phyloP scores from a whole-genome alignment of 2,888 invertebrate species.

The Ethmia dodecea region DNA sequence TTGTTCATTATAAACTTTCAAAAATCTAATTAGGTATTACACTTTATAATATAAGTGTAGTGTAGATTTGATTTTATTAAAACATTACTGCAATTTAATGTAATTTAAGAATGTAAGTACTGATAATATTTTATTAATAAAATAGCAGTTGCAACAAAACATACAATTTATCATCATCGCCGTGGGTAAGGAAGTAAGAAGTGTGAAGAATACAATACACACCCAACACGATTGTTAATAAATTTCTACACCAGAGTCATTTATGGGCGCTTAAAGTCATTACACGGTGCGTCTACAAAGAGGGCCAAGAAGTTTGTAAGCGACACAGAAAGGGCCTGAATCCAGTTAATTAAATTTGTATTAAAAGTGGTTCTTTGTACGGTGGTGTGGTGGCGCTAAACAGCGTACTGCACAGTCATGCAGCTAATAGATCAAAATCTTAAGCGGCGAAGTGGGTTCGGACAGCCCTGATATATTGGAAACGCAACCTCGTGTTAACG shows the following conservation, averaged over 20 bases:
- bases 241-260: constrained; percentile 65
- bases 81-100: no score
- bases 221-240: constrained; percentile 57
- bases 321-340: constrained; percentile 54
- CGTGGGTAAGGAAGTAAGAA: constrained; percentile 40
- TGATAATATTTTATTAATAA: no score
- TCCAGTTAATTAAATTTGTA: constrained; percentile 75
- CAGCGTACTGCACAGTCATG: constrained; percentile 54
- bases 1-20: no score
- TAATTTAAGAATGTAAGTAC: no score
- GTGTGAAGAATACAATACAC: constrained; percentile 51
- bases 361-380: constrained; percentile 66
- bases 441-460: constrained; percentile 52
- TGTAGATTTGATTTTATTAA: no score
- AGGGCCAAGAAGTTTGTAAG: constrained; percentile 58
- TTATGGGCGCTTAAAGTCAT: constrained; percentile 69
- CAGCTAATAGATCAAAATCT: constrained; percentile 73
- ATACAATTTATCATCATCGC: constrained; percentile 51
- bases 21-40: no score
- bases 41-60: no score
- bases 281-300: constrained; percentile 65
- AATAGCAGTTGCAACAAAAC: constrained; percentile 32
- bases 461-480: constrained; percentile 60
- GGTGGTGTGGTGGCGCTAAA: constrained; percentile 59
- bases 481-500: constrained; percentile 65